Conservation (phyloP, 2,797 vertebrate species). For the Strix occidentalis region DNA sequence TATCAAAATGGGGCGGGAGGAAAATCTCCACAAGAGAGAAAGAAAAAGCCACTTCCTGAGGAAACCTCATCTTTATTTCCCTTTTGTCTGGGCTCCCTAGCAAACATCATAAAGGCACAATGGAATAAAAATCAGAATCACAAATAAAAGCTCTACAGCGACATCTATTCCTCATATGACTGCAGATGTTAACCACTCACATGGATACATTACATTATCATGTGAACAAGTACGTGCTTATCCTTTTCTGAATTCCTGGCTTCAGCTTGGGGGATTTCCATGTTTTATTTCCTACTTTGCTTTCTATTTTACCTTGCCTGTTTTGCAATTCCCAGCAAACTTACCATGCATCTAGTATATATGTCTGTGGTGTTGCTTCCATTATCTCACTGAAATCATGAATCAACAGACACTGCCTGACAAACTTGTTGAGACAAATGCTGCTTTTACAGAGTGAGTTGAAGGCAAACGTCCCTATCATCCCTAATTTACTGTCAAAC, state of each 20-base stretch:
- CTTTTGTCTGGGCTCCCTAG: neutral
- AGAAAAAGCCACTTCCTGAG: neutral
- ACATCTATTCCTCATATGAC: neutral
- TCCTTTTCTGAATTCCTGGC: neutral
- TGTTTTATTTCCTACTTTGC: neutral
- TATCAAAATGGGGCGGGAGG: neutral
- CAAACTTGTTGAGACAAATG: constrained; percentile 1
- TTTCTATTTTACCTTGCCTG: neutral
- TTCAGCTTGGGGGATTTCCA: neutral
- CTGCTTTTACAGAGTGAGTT: neutral
- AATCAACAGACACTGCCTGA: neutral
- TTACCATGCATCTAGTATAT: neutral
- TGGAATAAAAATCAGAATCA: neutral
- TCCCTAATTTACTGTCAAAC: neutral
- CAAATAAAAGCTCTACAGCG: neutral
- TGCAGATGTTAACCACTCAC: neutral
- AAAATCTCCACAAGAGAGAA: neutral
- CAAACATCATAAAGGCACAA: neutral
- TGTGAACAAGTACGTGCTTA: neutral
- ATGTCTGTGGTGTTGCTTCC: neutral
- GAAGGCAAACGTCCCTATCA: neutral
- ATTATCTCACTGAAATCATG: neutral
- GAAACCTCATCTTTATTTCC: neutral
- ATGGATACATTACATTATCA: neutral
- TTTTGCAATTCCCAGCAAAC: neutral